Conservation (phyloP, 2,113 vertebrate genomes). For the Sorex fumeus region DNA sequence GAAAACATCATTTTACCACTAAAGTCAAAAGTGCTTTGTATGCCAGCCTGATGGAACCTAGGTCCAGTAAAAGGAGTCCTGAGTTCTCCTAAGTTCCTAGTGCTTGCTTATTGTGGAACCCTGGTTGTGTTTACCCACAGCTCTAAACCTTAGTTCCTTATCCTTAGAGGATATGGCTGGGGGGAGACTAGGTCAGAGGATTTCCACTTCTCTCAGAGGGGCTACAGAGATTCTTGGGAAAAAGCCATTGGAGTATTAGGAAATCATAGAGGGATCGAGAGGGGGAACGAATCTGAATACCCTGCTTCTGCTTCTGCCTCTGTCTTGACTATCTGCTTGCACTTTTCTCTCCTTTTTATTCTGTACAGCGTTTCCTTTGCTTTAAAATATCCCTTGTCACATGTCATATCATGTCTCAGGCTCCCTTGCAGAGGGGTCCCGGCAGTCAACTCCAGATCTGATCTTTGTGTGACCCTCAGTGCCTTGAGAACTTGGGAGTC, state of each 20-base stretch:
- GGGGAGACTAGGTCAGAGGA: background rate
- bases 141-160: background rate
- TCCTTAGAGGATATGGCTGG: background rate
- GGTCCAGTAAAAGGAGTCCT: background rate
- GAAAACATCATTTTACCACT: background rate
- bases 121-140: background rate
- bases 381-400: background rate
- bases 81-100: background rate
- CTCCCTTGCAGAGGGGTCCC: background rate
- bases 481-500: background rate
- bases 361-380: background rate
- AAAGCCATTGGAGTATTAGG: background rate
- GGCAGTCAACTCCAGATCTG: accelerated
- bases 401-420: accelerated
- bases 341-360: background rate
- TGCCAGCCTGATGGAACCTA: background rate
- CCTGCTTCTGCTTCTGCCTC: background rate
- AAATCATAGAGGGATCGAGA: too few species aligned
- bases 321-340: background rate
- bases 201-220: background rate
- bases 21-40: background rate
- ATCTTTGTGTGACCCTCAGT: accelerated
- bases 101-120: background rate
- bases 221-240: background rate
- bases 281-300: too few species aligned